These are phyloP conservation scores for Diacarnus erythraeanus DNA, from an alignment of 37 sponge, comb jelly and placozoan species.

Conservation along the genomic window DNA sequence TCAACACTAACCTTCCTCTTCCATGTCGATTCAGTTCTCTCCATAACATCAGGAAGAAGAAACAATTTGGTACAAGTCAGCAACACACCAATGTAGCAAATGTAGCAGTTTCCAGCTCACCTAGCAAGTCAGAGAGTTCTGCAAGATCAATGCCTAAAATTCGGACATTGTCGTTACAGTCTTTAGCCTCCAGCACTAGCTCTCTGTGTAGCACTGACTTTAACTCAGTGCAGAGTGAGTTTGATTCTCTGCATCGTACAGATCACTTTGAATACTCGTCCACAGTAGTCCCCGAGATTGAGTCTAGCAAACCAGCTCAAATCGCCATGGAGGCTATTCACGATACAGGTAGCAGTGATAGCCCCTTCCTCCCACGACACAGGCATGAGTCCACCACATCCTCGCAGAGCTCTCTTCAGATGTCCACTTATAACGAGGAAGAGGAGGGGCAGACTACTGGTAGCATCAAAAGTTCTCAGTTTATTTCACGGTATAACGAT, in stretches of 20 bases:
- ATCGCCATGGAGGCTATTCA: background rate
- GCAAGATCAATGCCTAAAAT: background rate
- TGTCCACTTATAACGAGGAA: background rate
- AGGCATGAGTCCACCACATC: background rate
- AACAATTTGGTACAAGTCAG: background rate
- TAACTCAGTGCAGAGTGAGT: background rate
- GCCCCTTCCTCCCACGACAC: background rate
- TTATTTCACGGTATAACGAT: no score
- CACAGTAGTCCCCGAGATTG: background rate
- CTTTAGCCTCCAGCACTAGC: background rate
- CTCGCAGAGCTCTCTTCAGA: background rate
- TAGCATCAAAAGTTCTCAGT: background rate
- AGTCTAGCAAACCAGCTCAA: background rate
- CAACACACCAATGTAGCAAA: no score
- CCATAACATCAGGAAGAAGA: background rate
- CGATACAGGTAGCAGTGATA: background rate
- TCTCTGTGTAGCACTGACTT: background rate
- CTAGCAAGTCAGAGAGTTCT: no score
- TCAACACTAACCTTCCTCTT: slow-evolving; percentile 52
- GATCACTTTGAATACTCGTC: background rate
- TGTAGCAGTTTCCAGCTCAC: no score
- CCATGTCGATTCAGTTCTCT: slow-evolving; percentile 29
- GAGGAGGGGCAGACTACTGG: background rate
- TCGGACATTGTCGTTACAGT: background rate
- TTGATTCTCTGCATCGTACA: background rate